phyloP scores from a whole-genome alignment of 2,113 vertebrate species.

The Mohoua ochrocephala region DNA sequence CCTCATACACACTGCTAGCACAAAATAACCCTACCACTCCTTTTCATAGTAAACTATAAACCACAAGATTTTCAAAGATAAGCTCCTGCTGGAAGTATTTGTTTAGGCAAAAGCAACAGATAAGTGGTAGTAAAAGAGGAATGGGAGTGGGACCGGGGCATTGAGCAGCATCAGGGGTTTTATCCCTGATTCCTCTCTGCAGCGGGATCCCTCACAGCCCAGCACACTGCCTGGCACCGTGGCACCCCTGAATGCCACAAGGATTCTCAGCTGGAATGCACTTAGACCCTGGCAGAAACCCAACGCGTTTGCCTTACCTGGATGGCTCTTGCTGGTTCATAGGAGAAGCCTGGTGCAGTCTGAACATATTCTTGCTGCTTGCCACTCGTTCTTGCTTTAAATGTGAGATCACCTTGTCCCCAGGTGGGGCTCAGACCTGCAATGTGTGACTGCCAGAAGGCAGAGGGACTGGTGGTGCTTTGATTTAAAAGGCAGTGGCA shows the following conservation, averaged over 20 bases:
- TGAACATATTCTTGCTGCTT: background rate
- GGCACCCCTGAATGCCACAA: background rate
- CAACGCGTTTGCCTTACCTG: background rate
- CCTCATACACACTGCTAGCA: background rate
- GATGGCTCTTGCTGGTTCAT: background rate
- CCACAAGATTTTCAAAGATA: background rate
- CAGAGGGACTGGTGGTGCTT: background rate
- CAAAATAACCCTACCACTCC: background rate
- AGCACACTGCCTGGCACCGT: background rate
- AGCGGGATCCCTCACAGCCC: background rate
- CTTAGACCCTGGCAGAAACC: background rate
- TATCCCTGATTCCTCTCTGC: background rate
- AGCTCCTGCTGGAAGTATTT: background rate
- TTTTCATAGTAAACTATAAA: background rate
- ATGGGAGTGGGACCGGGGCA: background rate
- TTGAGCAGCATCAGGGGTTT: background rate
- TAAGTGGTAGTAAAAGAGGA: background rate
- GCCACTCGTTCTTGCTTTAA: background rate
- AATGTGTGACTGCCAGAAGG: background rate
- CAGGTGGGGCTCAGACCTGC: background rate
- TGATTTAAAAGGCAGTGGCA: background rate
- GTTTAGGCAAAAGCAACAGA: background rate
- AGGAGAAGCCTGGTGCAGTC: background rate
- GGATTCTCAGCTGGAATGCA: background rate
- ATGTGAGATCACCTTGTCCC: background rate